Conservation (phyloP, 2,888 invertebrate species). For the Chydorus sphaericus region DNA sequence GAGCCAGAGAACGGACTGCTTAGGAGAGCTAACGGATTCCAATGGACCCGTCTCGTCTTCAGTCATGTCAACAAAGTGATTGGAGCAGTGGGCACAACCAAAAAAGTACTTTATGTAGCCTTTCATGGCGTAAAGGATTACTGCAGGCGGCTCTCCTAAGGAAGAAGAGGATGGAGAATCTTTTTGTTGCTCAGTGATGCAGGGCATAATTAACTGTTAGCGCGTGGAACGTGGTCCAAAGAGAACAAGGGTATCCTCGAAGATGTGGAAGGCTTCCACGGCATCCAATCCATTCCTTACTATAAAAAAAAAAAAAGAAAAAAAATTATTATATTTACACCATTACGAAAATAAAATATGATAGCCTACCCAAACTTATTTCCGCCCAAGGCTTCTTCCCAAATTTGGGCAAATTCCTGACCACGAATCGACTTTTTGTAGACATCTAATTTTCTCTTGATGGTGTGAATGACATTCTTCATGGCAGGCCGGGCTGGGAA, state of each 20-base stretch:
- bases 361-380: too few relatives aligned
- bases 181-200: slow-evolving; percentile 20
- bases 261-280: slow-evolving; percentile 54
- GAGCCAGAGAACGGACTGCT: slow-evolving; percentile 58
- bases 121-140: slow-evolving; percentile 65
- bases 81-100: slow-evolving; percentile 77
- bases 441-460: slow-evolving; percentile 28
- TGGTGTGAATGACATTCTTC: slow-evolving; percentile 40
- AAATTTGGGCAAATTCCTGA: slow-evolving; percentile 26
- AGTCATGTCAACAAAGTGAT: slow-evolving; percentile 82
- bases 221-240: slow-evolving; percentile 90
- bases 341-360: too few relatives aligned
- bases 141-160: too few relatives aligned
- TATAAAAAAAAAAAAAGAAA: too few relatives aligned
- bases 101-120: slow-evolving; percentile 84
- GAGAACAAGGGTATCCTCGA: slow-evolving; percentile 82
- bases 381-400: slow-evolving; percentile 15
- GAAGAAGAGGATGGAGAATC: too few relatives aligned
- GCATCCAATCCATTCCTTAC: slow-evolving; percentile 59
- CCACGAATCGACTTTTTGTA: slow-evolving; percentile 25
- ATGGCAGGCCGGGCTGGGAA: slow-evolving; percentile 53
- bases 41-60: slow-evolving; percentile 36
- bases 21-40: slow-evolving; percentile 17
- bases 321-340: too few relatives aligned
- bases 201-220: slow-evolving; percentile 46